Evolutionary conservation across 1,140 invertebrate species (phyloP), one percentile per base, ranked within the genome.

Genomic region (Lycorma delicatula): DNA sequence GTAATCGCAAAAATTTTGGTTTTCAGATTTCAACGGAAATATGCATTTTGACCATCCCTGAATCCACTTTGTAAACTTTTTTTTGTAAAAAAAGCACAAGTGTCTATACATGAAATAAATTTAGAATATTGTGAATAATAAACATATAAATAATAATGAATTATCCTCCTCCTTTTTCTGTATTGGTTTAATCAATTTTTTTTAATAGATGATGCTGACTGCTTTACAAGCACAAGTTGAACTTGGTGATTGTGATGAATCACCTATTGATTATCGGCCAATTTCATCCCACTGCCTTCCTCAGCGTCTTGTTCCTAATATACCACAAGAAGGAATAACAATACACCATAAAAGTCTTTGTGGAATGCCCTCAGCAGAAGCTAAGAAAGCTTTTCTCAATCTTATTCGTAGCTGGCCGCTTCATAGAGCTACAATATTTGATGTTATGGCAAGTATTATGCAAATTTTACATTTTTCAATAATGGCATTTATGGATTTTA

Each of bases 141-240:
- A n/a, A n/a, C n/a, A n/a, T n/a, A n/a, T n/a, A n/a, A n/a, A n/a
- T n/a, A n/a, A n/a, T n/a, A n/a, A n/a, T n/a, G n/a, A n/a, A n/a
- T n/a, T n/a, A n/a, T n/a, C n/a, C n/a, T n/a, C n/a, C n/a, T n/a
- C n/a, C n/a, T n/a, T n/a, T n/a, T n/a, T n/a, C n/a, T n/a, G n/a
- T n/a, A n/a, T n/a, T n/a, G n/a, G n/a, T n/a, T n/a, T n/a, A n/a
- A n/a, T n/a, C n/a, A n/a, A n/a, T n/a, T n/a, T n/a, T 54, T 53
- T 60, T 66, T 77, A 75, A 31, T 63, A 92, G 89, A 87, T 93
- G 71, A 94, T 97, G 87, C 71, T 98, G 47, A 90, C 93, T 53
- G 92, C 94, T 26, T 77, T 98, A 20, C 91, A 95, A 79, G 87
- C 91, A 13, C 93, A 97, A 75, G 79, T 95, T 11, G 93, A 96